phyloP scores from a whole-genome alignment of 2,888 invertebrate species.

The Xestia ashworthii region DNA sequence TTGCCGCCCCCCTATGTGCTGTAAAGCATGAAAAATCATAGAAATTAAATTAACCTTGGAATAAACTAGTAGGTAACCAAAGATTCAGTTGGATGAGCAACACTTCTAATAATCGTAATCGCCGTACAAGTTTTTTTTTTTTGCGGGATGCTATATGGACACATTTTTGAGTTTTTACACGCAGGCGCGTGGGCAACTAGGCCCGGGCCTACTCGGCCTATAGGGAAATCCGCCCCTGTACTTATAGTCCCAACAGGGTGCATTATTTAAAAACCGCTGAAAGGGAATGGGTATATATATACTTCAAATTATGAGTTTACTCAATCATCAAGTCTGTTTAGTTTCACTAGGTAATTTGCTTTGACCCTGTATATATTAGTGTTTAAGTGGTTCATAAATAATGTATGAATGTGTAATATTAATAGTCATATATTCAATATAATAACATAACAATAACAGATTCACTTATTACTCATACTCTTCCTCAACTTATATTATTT shows the following conservation, averaged over 20 bases:
- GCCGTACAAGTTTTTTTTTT: too few relatives aligned
- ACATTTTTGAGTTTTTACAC: too few relatives aligned
- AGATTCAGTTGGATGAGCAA: too few relatives aligned
- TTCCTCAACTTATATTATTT: constrained; percentile 14
- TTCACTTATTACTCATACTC: not conserved
- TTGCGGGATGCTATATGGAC: too few relatives aligned
- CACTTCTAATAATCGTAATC: too few relatives aligned
- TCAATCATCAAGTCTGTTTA: not conserved
- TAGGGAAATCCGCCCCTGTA: too few relatives aligned
- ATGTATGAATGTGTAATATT: not conserved
- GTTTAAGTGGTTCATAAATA: constrained; percentile 16
- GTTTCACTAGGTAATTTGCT: not conserved
- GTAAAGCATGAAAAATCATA: too few relatives aligned
- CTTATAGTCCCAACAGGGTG: not conserved
- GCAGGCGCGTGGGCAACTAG: too few relatives aligned
- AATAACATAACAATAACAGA: constrained; percentile 28
- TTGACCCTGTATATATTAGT: not conserved
- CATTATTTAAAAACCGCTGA: not conserved
- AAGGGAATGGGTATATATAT: not conserved
- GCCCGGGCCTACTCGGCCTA: too few relatives aligned
- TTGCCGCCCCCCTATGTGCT: too few relatives aligned
- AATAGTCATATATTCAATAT: constrained; percentile 46
- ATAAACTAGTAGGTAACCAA: too few relatives aligned
- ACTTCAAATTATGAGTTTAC: not conserved
- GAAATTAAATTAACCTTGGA: too few relatives aligned